Evolutionary conservation across 2,888 invertebrate genomes (phyloP), one percentile per base, ranked within the genome.

Genomic region (Drosophila borealis): DNA sequence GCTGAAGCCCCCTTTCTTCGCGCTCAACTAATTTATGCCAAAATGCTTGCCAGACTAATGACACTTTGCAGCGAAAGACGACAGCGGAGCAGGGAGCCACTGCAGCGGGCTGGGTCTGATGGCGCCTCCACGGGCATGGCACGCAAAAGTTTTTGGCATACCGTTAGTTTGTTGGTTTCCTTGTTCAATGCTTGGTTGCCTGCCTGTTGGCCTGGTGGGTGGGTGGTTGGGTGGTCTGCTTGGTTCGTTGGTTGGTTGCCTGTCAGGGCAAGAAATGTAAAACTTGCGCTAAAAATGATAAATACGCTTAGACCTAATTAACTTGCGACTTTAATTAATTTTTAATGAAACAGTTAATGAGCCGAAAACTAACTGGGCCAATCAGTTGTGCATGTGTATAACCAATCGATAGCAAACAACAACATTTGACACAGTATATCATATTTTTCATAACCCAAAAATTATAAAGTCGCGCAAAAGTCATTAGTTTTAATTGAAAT

Each of bases 231-330:
- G 3, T 9, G 8, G 54, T 29, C 29, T 39, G 39, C 29, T 37
- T 57, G 41, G 34, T n/a, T 55, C 50, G 41, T 57, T 67, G 55
- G 36, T 55, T 61, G 64, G 53, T 56, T 64, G 88, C 74, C 84
- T 88, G 83, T 84, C 83, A 84, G 56, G 76, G 51, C 81, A 70
- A 71, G 83, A 81, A 89, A 88, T 88, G 83, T 76, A 81, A 81
- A 87, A 81, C 88, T 88, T 88, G 84, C 77, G 83, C 88, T 74
- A 76, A 82, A 89, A 86, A 86, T 86, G 85, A 86, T 86, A 86
- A 86, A 86, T 89, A 86, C 86, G 88, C 89, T 89, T 85, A 86
- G 85, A 89, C 85, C 88, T 86, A 86, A 86, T 86, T 86, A 86
- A 86, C 88, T 86, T 78, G 88, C 80, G 80, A 86, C 89, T 86